phyloP scores from a whole-genome alignment of 1,140 invertebrate genomes.

The Dreissena polymorpha region DNA sequence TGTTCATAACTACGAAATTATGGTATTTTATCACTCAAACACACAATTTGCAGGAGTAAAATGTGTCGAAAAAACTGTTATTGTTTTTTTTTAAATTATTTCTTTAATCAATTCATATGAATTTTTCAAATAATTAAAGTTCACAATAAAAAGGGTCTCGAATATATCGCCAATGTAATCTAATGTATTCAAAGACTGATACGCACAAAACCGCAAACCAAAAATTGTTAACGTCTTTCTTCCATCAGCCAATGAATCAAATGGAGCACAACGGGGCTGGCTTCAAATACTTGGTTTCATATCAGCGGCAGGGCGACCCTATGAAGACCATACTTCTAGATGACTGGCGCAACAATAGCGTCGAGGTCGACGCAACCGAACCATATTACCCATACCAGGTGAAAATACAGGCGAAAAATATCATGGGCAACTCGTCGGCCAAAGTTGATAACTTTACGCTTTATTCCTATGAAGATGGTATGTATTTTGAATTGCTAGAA shows the following conservation, averaged over 20 bases:
- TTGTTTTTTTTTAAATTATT: too few relatives aligned
- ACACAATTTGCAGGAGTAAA: too few relatives aligned
- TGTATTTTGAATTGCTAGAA: background rate
- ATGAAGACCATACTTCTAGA: constrained; percentile 56
- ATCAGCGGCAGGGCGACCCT: constrained; percentile 80
- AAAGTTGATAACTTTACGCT: constrained; percentile 26
- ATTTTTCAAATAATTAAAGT: too few relatives aligned
- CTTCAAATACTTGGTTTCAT: constrained; percentile 95
- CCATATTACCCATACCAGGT: constrained; percentile 95
- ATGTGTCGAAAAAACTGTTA: too few relatives aligned
- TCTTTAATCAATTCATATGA: too few relatives aligned
- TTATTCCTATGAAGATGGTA: constrained; percentile 53
- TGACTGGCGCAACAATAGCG: constrained; percentile 58
- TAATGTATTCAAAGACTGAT: too few relatives aligned
- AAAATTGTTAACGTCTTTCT: too few relatives aligned
- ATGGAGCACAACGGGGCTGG: constrained; percentile 97
- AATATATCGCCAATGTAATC: too few relatives aligned
- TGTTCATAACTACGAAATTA: too few relatives aligned
- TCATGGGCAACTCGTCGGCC: constrained; percentile 28
- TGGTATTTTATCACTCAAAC: too few relatives aligned
- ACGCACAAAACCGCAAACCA: too few relatives aligned
- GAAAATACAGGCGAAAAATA: constrained; percentile 95
- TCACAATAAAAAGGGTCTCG: too few relatives aligned
- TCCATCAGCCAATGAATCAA: constrained; percentile 90
- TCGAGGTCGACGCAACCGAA: constrained; percentile 55